Conservation (phyloP, 2,113 vertebrate genomes). For the Lates calcarifer region DNA sequence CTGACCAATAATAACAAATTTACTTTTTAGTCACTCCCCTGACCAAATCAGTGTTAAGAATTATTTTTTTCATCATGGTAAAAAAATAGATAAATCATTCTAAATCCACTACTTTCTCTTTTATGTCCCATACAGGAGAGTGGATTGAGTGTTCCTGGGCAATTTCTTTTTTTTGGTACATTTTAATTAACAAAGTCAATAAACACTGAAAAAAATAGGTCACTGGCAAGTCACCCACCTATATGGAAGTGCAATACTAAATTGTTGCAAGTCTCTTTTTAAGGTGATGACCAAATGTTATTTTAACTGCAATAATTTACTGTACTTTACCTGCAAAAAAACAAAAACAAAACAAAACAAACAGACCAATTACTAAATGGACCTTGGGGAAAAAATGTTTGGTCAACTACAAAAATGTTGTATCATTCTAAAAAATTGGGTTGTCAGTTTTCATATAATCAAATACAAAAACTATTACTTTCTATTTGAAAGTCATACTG, state of each 20-base stretch:
- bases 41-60: background rate
- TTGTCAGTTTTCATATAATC: conserved; percentile 1
- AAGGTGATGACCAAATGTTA: background rate
- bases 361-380: too few species aligned
- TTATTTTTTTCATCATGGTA: too few species aligned
- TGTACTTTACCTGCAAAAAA: too few species aligned
- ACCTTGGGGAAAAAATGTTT: background rate
- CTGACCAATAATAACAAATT: background rate
- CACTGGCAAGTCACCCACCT: too few species aligned
- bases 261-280: too few species aligned
- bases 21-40: background rate
- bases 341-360: background rate
- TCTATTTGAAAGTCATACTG: background rate
- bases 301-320: background rate
- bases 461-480: conserved; percentile 2
- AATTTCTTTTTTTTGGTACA: too few species aligned
- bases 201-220: too few species aligned
- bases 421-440: background rate
- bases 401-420: background rate
- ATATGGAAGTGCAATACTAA: too few species aligned
- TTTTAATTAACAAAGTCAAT: too few species aligned
- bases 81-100: background rate
- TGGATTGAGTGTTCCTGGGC: too few species aligned
- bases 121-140: background rate
- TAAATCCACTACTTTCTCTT: background rate